Base-by-base conservation (phyloP, 2,888 invertebrate genomes). In the Heterodera filipjevi region DNA sequence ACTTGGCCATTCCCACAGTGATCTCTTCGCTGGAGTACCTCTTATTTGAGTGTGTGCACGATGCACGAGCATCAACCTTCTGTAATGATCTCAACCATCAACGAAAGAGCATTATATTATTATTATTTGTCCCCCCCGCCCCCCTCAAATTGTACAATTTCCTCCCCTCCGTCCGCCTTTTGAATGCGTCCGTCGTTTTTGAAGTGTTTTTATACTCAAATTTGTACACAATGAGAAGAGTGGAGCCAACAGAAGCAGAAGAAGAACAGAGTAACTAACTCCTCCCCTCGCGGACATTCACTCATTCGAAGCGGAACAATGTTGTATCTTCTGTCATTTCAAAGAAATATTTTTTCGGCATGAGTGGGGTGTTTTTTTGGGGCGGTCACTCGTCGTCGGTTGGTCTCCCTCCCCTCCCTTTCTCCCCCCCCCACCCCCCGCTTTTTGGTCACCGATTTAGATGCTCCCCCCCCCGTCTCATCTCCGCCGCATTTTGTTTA, bases 11-110 rank as follows among this genome's bases (percentile, higher is more conserved):
- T 77, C 53, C 66, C 81, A 79, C 33, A 81, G 81, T 77, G 81
- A 81, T 49, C 75, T 81, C 30, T 81, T 76, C 78, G 81, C 80
- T 27, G 81, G 81, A 76, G 74, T 81, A 30, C 81, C 81, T 33
- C 68, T 68, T 14, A 16, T 14, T 30, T 68, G 32, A 35, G 35
- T 35, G 68, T 22, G 16, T 3, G 16, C 39, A 39, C 8, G 8
- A 12, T 12, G 12, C 39, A 39, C 39, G 39, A 2, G 39, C 39
- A 39, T 12, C 12, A 39, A 8, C 68, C 10, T 68, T 68, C 14
- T 68, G 10, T 12, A 68, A 68, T 6, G 68, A 68, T 68, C 68
- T 68, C 68, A 59, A 27, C 59, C 22, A 5, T 27, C n/a, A 27
- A 59, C 22, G n/a, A n/a, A n/a, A n/a, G n/a, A n/a, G n/a, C n/a